Evolutionary conservation across 2,888 invertebrate genomes (phyloP), one percentile per base, ranked within the genome.

Genomic region (Mythimna loreyi): DNA sequence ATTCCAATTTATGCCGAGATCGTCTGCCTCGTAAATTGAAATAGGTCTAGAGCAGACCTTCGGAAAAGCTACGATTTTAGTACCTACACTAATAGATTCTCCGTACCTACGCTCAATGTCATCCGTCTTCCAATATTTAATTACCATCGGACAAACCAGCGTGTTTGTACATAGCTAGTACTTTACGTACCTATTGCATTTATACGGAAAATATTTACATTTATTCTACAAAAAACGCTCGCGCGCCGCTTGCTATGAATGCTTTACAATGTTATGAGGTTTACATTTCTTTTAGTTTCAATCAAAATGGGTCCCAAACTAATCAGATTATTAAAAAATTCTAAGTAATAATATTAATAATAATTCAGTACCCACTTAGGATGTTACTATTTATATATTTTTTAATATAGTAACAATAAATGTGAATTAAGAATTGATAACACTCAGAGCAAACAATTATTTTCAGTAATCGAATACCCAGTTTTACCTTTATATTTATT

Each of bases 1-100:
- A 63, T 72, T 65, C 50, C 70, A 64, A 72, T 80, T 66, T 78
- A 79, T 47, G 36, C 33, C 16, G 45, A 61, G n/a, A 56, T 59
- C 33, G 57, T 66, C 59, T 66, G 52, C 63, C 33, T 45, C 57
- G 43, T 60, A 61, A 49, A 64, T 75, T 80, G 60, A 53, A 64
- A 75, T 57, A 49, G 53, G 52, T 57, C 21, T 53, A 28, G 13
- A 64, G 19, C 56, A 36, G 13, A 66, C 19, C 36, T 61, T 52
- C 33, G 19, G 13, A 9, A 33, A 49, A 6, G 23, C 40, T 56
- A 25, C 47, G 47, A 52, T 67, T 67, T 65, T 65, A 53, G 25
- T 36, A 30, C 33, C 11, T n/a, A 49, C 28, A 4, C 33, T 45
- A 65, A 55, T 49, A 25, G 19, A 52, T 59, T 63, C 36, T 40